phyloP scores from a whole-genome alignment of 2,888 invertebrate species.

The Oscheius sp. region DNA sequence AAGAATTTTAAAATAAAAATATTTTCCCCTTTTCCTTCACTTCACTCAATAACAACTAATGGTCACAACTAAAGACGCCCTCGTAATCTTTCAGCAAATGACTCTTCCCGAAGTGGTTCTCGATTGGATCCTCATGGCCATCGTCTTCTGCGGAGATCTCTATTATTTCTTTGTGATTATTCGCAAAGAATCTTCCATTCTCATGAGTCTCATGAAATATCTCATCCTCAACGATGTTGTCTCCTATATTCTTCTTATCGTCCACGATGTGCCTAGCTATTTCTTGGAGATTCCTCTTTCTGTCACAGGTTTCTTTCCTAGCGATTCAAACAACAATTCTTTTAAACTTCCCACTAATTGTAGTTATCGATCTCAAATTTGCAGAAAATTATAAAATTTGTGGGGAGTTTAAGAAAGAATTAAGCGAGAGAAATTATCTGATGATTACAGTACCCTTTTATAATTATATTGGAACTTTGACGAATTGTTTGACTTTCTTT shows the following conservation, averaged over 20 bases:
- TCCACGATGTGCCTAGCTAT: slow-evolving; percentile 8
- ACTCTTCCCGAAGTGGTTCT: neutral
- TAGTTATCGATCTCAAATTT: neutral
- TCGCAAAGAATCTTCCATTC: neutral
- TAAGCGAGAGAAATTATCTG: too few species aligned
- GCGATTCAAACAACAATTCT: too few species aligned
- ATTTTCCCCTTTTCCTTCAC: too few species aligned
- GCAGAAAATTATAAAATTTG: neutral
- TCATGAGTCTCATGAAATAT: slow-evolving; percentile 13
- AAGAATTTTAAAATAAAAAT: too few species aligned
- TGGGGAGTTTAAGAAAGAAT: neutral
- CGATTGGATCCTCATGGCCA: neutral
- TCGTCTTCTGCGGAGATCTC: neutral
- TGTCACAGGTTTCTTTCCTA: neutral
- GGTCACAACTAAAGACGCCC: too few species aligned
- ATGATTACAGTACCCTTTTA: slow-evolving; percentile 20
- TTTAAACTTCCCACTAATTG: neutral
- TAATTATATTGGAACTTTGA: slow-evolving; percentile 31
- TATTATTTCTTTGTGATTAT: neutral
- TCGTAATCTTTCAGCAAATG: too few species aligned
- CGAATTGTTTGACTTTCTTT: neutral
- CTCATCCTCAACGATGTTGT: slow-evolving; percentile 7
- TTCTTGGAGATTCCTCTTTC: neutral
- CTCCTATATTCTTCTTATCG: neutral
- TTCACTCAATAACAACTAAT: too few species aligned